Base-by-base conservation (phyloP, 2,888 invertebrate species). In the Phengaris arion region DNA sequence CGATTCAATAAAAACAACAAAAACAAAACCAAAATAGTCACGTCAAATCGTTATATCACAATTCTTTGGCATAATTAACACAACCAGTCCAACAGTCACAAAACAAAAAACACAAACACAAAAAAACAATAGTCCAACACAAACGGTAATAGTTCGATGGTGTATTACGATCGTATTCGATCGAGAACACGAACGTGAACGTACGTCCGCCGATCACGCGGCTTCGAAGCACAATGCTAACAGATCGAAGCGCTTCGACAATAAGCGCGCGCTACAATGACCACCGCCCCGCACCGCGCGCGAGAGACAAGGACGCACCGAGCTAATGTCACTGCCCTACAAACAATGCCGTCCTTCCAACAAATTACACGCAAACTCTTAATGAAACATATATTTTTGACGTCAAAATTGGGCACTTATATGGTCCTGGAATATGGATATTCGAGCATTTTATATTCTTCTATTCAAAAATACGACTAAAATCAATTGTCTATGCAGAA, bases 231-330 rank as follows among this genome's bases (percentile, higher is more conserved):
- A 93, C 93, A 93, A 93, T 93, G 93, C 92, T 89, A 85, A 87
- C 91, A 93, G 93, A 93, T 93, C 93, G 93, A 93, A 93, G 90
- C 88, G 86, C 81, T 84, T 87, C 90, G 89, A 93, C 93, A 93
- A 93, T 93, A 92, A 92, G 92, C 91, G 92, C 92, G 91, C 91
- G 90, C 91, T 91, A 93, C 93, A 93, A 93, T 92, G 89, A 89
- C 89, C 88, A 85, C 88, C 89, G 86, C 91, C 89, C 88, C 87
- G 88, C 92, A 86, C 90, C 87, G 83, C 86, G 81, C 87, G 86
- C 87, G 90, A 85, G 91, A 88, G 93, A 93, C 90, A 93, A 89
- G 92, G 93, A 93, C 92, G 91, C 92, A 90, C 89, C 89, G 88
- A 90, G 84, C 90, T 88, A 90, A 92, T 93, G 93, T 93, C 93